Percentiles rank a stretch among this genome's conserved stretches.
Evolutionary conservation across 2,888 invertebrate species (phyloP).

Genomic region (Ctenicera cuprea): DNA sequence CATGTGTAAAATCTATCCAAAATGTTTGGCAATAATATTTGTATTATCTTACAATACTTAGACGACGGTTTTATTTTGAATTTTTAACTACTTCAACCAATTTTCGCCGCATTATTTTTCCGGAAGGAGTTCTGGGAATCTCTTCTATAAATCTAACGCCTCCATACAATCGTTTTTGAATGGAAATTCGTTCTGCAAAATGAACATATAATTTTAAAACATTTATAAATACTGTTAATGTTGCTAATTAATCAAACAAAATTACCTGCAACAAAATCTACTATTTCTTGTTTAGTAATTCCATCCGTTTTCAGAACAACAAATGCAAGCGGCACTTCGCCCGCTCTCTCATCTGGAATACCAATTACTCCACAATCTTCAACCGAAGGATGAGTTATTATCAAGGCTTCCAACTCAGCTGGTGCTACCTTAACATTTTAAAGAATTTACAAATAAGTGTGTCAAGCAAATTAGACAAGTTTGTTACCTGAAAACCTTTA

Average conservation of each 20-base stretch:
- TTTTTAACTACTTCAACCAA: constrained; percentile 22
- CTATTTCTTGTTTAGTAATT: constrained; percentile 69
- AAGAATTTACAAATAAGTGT: not conserved
- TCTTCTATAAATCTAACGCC: constrained; percentile 83
- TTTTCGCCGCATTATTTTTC: constrained; percentile 84
- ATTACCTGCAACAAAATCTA: constrained; percentile 70
- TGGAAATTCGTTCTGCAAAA: constrained; percentile 75
- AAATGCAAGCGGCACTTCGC: constrained; percentile 85
- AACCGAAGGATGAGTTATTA: constrained; percentile 81
- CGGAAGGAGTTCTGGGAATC: constrained; percentile 86
- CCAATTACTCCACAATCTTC: constrained; percentile 88
- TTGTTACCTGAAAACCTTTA: constrained; percentile 83
- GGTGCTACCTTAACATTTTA: constrained; percentile 86
- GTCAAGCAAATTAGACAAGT: not conserved
- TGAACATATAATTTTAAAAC: not conserved
- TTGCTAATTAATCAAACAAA: not conserved
- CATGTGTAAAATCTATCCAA: no score
- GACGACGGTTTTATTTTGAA: no score
- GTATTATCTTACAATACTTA: no score
- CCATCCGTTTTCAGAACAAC: constrained; percentile 77
- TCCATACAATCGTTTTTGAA: constrained; percentile 83
- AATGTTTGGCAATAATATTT: no score
- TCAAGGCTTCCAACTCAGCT: constrained; percentile 86
- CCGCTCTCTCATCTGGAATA: constrained; percentile 79
- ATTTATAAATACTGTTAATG: not conserved